phyloP scores from a whole-genome alignment of 2,797 vertebrate genomes.

The Sparidentex hasta region DNA sequence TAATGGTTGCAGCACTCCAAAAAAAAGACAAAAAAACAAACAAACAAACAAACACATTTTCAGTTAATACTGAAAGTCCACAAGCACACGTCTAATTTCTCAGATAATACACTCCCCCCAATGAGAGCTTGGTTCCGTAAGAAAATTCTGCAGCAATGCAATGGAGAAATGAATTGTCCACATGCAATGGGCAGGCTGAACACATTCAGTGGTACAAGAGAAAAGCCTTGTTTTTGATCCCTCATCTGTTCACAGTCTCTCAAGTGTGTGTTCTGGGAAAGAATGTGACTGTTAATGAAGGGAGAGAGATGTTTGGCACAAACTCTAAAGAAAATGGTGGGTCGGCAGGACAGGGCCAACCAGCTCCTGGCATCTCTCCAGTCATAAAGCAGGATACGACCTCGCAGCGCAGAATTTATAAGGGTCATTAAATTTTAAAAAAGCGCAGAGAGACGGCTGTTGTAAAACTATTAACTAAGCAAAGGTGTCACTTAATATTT shows the following conservation, averaged over 20 bases:
- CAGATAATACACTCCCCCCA: conserved; percentile 33
- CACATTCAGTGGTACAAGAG: conserved; percentile 79
- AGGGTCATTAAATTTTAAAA: conserved; percentile 67
- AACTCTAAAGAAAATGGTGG: conserved; percentile 45
- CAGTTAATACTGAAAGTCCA: conserved; percentile 28
- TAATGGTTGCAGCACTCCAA: conserved; percentile 16
- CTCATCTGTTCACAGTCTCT: conserved; percentile 52
- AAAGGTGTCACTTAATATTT: conserved; percentile 75
- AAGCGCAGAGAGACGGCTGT: conserved; percentile 61
- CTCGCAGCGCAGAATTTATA: conserved; percentile 61
- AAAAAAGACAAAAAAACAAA: background rate
- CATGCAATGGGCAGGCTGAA: conserved; percentile 83
- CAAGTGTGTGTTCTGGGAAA: conserved; percentile 50
- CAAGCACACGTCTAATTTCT: conserved; percentile 49
- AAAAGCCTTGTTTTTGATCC: conserved; percentile 79
- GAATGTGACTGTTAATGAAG: conserved; percentile 80
- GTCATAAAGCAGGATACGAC: conserved; percentile 41
- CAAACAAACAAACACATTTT: conserved; percentile 38
- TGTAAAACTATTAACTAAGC: conserved; percentile 75
- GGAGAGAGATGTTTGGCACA: conserved; percentile 57
- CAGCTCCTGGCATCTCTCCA: conserved; percentile 55
- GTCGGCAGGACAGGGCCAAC: conserved; percentile 28
- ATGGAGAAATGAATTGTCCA: conserved; percentile 80
- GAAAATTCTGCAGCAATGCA: conserved; percentile 79
- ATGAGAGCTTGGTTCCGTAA: conserved; percentile 76